These are phyloP conservation scores for Bombyx huttoni DNA, from an alignment of 2,888 invertebrate genomes.

Conservation along the genomic window DNA sequence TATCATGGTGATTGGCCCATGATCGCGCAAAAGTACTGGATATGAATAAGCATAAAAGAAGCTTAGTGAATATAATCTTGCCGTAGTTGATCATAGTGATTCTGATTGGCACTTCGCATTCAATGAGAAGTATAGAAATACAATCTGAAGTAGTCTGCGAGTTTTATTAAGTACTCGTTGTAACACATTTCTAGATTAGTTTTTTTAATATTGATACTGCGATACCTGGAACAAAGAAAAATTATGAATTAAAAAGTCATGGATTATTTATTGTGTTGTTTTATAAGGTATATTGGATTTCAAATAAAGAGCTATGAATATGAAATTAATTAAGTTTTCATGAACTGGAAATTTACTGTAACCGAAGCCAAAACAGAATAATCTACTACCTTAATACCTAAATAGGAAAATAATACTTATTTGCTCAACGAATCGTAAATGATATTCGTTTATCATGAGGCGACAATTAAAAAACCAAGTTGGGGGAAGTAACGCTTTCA, in stretches of 20 bases:
- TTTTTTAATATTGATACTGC: slow-evolving; percentile 11
- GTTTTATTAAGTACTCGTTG: slow-evolving; percentile 52
- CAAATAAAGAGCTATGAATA: too few species aligned
- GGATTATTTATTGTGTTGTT: background rate
- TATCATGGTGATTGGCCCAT: slow-evolving; percentile 68
- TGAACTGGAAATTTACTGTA: too few species aligned
- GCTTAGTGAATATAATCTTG: slow-evolving; percentile 56
- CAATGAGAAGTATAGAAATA: slow-evolving; percentile 34
- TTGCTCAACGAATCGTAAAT: too few species aligned
- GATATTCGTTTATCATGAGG: too few species aligned
- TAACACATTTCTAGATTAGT: slow-evolving; percentile 54
- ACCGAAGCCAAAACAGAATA: too few species aligned
- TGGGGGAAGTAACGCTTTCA: too few species aligned
- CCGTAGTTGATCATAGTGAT: slow-evolving; percentile 48
- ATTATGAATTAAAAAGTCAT: background rate
- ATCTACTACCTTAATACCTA: too few species aligned
- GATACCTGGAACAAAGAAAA: slow-evolving; percentile 38
- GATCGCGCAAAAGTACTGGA: slow-evolving; percentile 48
- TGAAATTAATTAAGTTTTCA: too few species aligned
- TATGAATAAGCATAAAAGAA: slow-evolving; percentile 44
- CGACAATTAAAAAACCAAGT: too few species aligned
- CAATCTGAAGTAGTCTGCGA: slow-evolving; percentile 59
- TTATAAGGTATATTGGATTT: too few species aligned
- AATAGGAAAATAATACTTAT: too few species aligned
- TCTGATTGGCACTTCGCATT: slow-evolving; percentile 12